Evolutionary conservation across 2,113 vertebrate genomes (phyloP), one percentile per base, ranked within the genome.

Genomic region (Bufo gargarizans): DNA sequence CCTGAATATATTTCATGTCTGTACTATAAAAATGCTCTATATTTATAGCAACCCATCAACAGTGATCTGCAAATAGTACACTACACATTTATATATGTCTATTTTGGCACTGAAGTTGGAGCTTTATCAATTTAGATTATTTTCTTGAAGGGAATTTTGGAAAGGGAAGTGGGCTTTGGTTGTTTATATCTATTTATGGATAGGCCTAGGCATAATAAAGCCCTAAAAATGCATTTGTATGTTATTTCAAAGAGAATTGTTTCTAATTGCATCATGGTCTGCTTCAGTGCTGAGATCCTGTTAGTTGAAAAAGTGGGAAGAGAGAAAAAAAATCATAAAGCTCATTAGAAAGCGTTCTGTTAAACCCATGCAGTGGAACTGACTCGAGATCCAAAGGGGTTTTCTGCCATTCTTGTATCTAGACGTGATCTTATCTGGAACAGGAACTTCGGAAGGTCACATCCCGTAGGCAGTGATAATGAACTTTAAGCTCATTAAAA

Each of bases 401-500:
- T 71, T 80, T 63, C 86, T 86, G 63, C 77, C 85, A 86, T 87
- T 33, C 50, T 87, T 45, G 5, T 56, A 79, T 47, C 76, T 80
- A 79, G 22, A 87, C 17, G 47, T 71, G 77, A 87, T 71, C 77
- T 80, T 86, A 53, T 78, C 77, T 86, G 76, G 59, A 86, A 67
- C 76, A 79, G 76, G 63, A 79, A 49, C 69, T 53, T 61, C 58
- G 49, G 84, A 77, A 86, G 85, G 85, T 86, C 61, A 69, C 61
- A 69, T 86, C 85, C 85, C 59, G 20, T 55, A 71, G 61, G 61
- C 63, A 33, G 77, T 55, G 16, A 58, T 81, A 47, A 87, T 87
- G 86, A 87, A 79, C 77, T 80, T 67, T 55, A 86, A 63, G 85
- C 85, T 86, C 74, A 86, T 86, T 86, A 86, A 16, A 79, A 69